Conservation (phyloP, 2,888 invertebrate species). For the Troglohyphantes excavatus region DNA sequence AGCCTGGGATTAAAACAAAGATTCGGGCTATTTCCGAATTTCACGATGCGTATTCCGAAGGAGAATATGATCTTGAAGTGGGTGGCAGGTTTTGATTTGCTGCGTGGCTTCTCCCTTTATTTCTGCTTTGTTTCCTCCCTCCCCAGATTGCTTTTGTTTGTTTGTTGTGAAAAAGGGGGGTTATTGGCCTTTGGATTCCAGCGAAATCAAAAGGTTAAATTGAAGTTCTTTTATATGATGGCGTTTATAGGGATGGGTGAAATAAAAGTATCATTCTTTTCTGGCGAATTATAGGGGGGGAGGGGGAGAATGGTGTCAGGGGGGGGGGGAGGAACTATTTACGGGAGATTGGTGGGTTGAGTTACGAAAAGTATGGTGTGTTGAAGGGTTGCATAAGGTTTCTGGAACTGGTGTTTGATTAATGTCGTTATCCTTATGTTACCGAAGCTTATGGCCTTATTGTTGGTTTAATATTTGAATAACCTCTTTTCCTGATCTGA, state of each 20-base stretch:
- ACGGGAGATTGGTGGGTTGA: too few species aligned
- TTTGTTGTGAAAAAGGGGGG: background rate
- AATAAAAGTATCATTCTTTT: background rate
- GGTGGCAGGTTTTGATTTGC: background rate
- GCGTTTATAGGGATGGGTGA: background rate
- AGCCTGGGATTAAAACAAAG: background rate
- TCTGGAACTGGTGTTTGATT: too few species aligned
- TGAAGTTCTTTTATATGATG: background rate
- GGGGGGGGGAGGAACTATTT: background rate
- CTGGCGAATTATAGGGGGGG: background rate
- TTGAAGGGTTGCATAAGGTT: too few species aligned
- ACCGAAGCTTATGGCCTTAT: too few species aligned
- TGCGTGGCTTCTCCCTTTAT: too few species aligned
- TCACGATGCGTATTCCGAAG: conserved; percentile 1
- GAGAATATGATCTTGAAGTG: too few species aligned
- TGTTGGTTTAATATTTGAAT: too few species aligned
- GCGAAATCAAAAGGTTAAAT: background rate
- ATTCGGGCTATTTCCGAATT: background rate
- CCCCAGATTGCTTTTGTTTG: background rate
- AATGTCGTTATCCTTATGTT: too few species aligned
- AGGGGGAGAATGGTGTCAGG: background rate
- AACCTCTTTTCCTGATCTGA: too few species aligned
- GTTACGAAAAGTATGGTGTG: too few species aligned
- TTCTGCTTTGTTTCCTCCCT: too few species aligned
- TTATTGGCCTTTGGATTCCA: background rate